A percentile compares a stretch with the other conserved stretches of the same genome.
phyloP scores from a whole-genome alignment of 2,797 vertebrate genomes.

The Alcedo quadribrachys region DNA sequence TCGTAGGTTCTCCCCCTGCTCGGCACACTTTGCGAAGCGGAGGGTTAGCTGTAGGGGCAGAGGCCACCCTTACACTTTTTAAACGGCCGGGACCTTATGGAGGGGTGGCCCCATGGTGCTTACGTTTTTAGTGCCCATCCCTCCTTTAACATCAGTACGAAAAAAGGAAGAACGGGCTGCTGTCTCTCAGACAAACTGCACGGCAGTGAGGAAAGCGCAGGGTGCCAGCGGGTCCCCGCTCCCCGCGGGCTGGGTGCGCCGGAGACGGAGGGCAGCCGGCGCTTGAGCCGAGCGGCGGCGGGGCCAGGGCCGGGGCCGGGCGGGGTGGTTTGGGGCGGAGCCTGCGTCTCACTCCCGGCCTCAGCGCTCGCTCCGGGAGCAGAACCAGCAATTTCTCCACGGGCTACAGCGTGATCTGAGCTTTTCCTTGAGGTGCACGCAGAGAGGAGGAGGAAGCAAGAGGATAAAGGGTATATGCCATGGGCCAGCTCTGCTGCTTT shows the following conservation, averaged over 20 bases:
- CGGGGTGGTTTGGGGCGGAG: neutral
- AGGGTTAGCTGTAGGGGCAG: neutral
- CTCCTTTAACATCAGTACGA: neutral
- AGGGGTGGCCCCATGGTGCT: neutral
- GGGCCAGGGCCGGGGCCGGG: neutral
- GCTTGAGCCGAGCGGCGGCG: neutral
- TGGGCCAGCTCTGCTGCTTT: constrained; percentile 99
- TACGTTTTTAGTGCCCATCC: neutral
- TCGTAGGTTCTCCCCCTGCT: neutral
- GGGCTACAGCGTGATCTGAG: neutral
- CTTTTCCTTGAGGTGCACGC: constrained; percentile 27
- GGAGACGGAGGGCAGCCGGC: no score
- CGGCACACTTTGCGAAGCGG: neutral
- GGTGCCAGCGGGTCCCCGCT: neutral
- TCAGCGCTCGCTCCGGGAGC: constrained; percentile 28
- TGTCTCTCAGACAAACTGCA: neutral
- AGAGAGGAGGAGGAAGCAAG: neutral
- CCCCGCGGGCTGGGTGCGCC: neutral
- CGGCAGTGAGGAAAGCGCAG: neutral
- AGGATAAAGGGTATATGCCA: constrained; percentile 67
- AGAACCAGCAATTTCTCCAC: constrained; percentile 37
- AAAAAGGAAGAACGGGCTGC: neutral
- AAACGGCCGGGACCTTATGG: neutral
- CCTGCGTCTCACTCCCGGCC: constrained; percentile 40
- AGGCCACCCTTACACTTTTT: neutral